Conservation (phyloP, 2,113 vertebrate species). For the Coryphaenoides rupestris region DNA sequence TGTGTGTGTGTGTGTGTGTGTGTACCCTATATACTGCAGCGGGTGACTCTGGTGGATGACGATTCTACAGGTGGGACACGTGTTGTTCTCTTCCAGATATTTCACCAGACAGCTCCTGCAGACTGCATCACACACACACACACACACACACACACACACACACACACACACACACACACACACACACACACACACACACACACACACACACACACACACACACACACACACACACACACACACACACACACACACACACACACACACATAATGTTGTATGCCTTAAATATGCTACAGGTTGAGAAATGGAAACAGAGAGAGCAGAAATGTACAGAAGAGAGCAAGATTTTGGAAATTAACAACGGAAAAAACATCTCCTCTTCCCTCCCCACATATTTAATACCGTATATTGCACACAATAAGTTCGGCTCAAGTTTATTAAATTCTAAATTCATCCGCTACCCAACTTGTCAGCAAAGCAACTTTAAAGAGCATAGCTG, state of each 20-base stretch:
- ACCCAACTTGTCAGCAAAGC: no score
- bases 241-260: slow-evolving; percentile 12
- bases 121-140: slow-evolving; percentile 70
- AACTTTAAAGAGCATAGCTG: no score
- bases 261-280: background rate
- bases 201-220: slow-evolving; percentile 15
- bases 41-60: slow-evolving; percentile 99
- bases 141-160: slow-evolving; percentile 15
- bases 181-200: slow-evolving; percentile 9
- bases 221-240: slow-evolving; percentile 20
- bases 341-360: no score
- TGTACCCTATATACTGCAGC: slow-evolving; percentile 94
- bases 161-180: slow-evolving; percentile 13
- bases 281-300: background rate
- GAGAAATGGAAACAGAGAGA: background rate
- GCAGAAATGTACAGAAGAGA: background rate
- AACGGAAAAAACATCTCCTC: no score
- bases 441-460: no score
- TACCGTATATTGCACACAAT: no score
- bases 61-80: slow-evolving; percentile 96
- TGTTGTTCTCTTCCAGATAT: slow-evolving; percentile 98
- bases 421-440: no score
- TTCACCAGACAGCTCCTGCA: slow-evolving; percentile 98
- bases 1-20: slow-evolving; percentile 7
- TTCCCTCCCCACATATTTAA: no score